phyloP scores from a whole-genome alignment of 1,140 invertebrate genomes.

The Bombyx mandarina region DNA sequence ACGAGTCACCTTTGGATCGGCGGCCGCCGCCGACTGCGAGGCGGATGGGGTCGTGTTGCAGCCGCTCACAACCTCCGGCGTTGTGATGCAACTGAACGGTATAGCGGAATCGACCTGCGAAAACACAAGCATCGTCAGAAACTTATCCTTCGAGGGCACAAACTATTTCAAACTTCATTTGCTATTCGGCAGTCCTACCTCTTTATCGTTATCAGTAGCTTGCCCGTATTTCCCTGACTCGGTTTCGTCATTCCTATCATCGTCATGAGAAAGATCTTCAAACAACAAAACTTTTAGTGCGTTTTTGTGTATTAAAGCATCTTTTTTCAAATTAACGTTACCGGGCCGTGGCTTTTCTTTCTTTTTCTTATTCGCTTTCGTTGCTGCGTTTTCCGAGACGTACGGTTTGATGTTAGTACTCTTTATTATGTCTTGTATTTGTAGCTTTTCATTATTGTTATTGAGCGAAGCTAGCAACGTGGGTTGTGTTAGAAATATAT shows the following conservation, averaged over 20 bases:
- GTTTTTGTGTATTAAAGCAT: slow-evolving; percentile 28
- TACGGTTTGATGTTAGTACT: slow-evolving; percentile 18
- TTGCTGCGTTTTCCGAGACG: slow-evolving; percentile 13
- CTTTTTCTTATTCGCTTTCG: slow-evolving; percentile 23
- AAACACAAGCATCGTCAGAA: slow-evolving; percentile 15
- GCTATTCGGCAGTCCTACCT: slow-evolving; percentile 38
- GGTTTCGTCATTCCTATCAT: slow-evolving; percentile 23
- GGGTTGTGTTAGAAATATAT: slow-evolving; percentile 39
- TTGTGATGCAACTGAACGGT: slow-evolving; percentile 66
- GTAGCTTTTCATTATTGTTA: slow-evolving; percentile 18
- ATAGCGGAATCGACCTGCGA: slow-evolving; percentile 60
- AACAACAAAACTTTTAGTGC: slow-evolving; percentile 39
- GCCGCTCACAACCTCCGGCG: slow-evolving; percentile 55
- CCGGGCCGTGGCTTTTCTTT: slow-evolving; percentile 15
- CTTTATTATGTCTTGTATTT: slow-evolving; percentile 16
- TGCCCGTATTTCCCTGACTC: slow-evolving; percentile 12
- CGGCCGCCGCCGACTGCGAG: slow-evolving; percentile 35
- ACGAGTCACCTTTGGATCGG: slow-evolving; percentile 49
- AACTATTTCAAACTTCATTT: slow-evolving; percentile 1
- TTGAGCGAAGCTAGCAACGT: slow-evolving; percentile 21
- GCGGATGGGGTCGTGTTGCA: slow-evolving; percentile 57
- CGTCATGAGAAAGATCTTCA: slow-evolving; percentile 25
- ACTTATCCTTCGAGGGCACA: neutral
- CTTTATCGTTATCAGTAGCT: slow-evolving; percentile 18
- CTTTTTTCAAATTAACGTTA: slow-evolving; percentile 20